These are phyloP conservation scores for Dicentrarchus labrax DNA, from an alignment of 2,113 vertebrate species.

Conservation along the genomic window DNA sequence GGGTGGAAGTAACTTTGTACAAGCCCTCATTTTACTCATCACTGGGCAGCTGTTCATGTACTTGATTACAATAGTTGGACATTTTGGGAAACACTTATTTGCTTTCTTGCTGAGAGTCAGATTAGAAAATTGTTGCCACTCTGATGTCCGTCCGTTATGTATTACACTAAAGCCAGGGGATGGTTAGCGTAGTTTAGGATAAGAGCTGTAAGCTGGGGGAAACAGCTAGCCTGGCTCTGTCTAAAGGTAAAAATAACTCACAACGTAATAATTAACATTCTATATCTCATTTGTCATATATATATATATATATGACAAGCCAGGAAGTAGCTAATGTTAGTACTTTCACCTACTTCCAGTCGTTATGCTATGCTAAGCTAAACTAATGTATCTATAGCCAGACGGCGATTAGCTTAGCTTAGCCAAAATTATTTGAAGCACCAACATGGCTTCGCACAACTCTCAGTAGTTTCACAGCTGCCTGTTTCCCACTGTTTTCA, in stretches of 20 bases:
- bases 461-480: too few relatives aligned
- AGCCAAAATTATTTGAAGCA: neutral
- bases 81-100: neutral
- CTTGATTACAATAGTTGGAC: neutral
- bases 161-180: neutral
- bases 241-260: too few relatives aligned
- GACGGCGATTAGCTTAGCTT: neutral
- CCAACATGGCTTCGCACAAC: neutral
- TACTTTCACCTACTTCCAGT: neutral
- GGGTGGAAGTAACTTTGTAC: neutral
- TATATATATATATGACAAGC: too few relatives aligned
- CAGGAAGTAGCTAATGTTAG: too few relatives aligned
- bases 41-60: constrained; percentile 13
- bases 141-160: neutral
- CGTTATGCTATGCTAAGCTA: neutral
- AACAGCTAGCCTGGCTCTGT: too few relatives aligned
- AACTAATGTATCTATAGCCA: too few relatives aligned
- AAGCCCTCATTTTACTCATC: neutral
- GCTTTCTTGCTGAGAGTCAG: neutral
- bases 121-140: neutral
- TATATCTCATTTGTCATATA: neutral
- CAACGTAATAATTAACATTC: neutral
- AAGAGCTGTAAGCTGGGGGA: too few relatives aligned
- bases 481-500: neutral
- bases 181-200: neutral